A percentile compares a stretch with the other conserved stretches of the same genome.
These are phyloP conservation scores for Agelastica alni DNA, from an alignment of 2,888 invertebrate genomes.

Conservation along the genomic window DNA sequence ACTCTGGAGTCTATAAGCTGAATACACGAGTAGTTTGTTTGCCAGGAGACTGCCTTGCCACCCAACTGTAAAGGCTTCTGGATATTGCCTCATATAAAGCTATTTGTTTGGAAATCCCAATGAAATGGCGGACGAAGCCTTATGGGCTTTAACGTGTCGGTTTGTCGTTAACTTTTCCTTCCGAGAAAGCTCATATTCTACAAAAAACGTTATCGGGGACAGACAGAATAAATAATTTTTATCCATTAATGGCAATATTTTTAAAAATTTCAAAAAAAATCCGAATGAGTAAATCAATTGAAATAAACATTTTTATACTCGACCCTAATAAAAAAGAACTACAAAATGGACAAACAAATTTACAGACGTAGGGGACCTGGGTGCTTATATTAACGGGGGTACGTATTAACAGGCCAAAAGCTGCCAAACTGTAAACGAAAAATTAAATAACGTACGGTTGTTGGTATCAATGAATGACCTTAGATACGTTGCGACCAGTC, in stretches of 20 bases:
- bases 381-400: too few species aligned
- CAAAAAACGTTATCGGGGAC: slow-evolving; percentile 9
- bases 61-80: slow-evolving; percentile 35
- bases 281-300: too few species aligned
- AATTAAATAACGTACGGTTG: too few species aligned
- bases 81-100: slow-evolving; percentile 47
- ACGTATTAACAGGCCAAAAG: too few species aligned
- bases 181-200: slow-evolving; percentile 18
- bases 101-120: slow-evolving; percentile 48
- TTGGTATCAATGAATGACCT: too few species aligned
- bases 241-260: neutral
- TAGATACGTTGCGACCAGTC: too few species aligned
- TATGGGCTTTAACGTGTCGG: slow-evolving; percentile 28
- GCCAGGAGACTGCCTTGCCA: slow-evolving; percentile 39
- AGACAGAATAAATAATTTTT: slow-evolving; percentile 12
- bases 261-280: too few species aligned
- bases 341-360: too few species aligned
- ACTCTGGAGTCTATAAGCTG: slow-evolving; percentile 39
- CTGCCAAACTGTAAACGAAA: too few species aligned
- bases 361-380: too few species aligned
- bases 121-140: slow-evolving; percentile 45
- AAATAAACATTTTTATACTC: too few species aligned
- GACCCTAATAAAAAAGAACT: too few species aligned
- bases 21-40: slow-evolving; percentile 47
- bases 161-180: slow-evolving; percentile 24